These are phyloP conservation scores for Shargacucullia verbasci DNA, from an alignment of 2,888 invertebrate species.

Conservation along the genomic window DNA sequence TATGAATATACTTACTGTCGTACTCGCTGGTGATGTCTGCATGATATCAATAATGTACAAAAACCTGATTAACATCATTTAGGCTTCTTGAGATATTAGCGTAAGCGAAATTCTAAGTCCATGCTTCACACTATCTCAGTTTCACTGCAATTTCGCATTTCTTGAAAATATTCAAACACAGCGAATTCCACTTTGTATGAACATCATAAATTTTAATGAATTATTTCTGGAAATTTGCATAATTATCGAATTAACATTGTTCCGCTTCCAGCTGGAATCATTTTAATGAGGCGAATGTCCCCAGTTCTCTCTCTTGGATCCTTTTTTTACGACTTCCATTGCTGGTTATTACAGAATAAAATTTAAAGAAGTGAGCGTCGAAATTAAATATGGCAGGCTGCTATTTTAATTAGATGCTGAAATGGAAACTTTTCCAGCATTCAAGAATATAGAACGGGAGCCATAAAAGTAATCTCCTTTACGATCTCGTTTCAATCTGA, in stretches of 20 bases:
- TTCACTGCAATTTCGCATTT: slow-evolving; percentile 8
- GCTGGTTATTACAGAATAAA: slow-evolving; percentile 68
- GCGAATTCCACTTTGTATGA: slow-evolving; percentile 38
- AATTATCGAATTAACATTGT: slow-evolving; percentile 77
- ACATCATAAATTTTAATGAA: slow-evolving; percentile 67
- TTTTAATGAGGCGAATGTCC: slow-evolving; percentile 69
- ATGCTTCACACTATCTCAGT: not conserved
- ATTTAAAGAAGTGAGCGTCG: slow-evolving; percentile 65
- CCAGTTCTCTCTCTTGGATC: slow-evolving; percentile 66
- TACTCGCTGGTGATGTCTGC: no score
- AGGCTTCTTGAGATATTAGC: no score
- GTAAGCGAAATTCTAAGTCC: no score
- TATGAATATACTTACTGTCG: no score
- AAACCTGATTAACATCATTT: no score
- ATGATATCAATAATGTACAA: no score
- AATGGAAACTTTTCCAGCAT: slow-evolving; percentile 59
- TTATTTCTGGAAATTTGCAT: slow-evolving; percentile 71
- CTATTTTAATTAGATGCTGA: slow-evolving; percentile 63
- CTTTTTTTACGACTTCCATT: slow-evolving; percentile 67
- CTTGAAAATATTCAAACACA: slow-evolving; percentile 9
- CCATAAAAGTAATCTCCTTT: slow-evolving; percentile 47
- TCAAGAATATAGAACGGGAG: slow-evolving; percentile 33
- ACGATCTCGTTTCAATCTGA: slow-evolving; percentile 39
- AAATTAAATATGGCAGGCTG: slow-evolving; percentile 61
- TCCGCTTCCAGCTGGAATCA: slow-evolving; percentile 70